Base-by-base conservation (phyloP, 2,888 invertebrate species). In the Ichneumoninae sp. region DNA sequence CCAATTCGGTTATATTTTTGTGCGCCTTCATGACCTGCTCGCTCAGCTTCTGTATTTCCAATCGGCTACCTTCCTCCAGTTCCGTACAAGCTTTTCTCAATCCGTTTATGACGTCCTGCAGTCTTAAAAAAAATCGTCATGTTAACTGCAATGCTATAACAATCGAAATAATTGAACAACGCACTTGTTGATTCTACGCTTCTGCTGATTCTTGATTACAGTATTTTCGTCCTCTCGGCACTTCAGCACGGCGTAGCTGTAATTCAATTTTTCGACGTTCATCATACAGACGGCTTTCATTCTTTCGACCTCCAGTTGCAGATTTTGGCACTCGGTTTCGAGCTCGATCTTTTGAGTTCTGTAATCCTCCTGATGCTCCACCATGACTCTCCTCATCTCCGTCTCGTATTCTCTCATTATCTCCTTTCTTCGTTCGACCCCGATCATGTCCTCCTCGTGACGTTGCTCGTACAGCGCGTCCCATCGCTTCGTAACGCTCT, bases 251-350 rank as follows among this genome's bases (percentile, higher is more conserved):
- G 97, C 97, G 92, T 97, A 98, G 92, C 98, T 98, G 91, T 98
- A 98, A 89, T 98, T 97, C 75, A 98, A 95, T 93, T 98, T 98
- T 92, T 98, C 98, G 13, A 96, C 96, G 92, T 98, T 98, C 88
- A 98, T 95, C 74, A 98, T 94, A 85, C 97, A 97, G 6, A 97
- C 95, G 6, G 97, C 96, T 92, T 98, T 97, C 33, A 97, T 95
- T 88, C 96, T 95, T 89, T 97, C 96, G 85, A 98, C 94, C 93
- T 98, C 97, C 86, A 96, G 96, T 91, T 98, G 96, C 78, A 98
- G 94, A 57, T 96, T 95, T 92, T 98, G 97, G 81, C 96, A 96
- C 86, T 97, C 95, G 10, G 95, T 95, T 90, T 97, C 97, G 4
- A 97, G 93, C 83, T 95, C 95, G 73, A 97, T 97, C 93, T 96